These are phyloP conservation scores for Eumaeus atala DNA, from an alignment of 1,140 invertebrate species.

Conservation along the genomic window DNA sequence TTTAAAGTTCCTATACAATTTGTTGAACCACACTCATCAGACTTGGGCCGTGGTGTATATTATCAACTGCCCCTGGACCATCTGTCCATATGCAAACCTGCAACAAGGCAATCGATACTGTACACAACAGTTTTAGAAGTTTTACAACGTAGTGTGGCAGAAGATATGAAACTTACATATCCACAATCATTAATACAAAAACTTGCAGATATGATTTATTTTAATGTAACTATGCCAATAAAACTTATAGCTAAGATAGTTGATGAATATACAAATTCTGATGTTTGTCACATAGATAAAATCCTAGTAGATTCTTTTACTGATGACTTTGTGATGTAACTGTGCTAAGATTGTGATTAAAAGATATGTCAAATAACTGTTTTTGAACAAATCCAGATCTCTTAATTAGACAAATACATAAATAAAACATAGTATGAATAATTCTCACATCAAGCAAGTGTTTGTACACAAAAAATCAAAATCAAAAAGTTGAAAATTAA, in stretches of 20 bases:
- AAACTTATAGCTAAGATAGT: slow-evolving; percentile 32
- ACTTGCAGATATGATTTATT: slow-evolving; percentile 28
- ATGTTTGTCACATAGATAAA: slow-evolving; percentile 23
- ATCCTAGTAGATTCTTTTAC: slow-evolving; percentile 38
- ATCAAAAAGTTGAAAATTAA: too few species aligned
- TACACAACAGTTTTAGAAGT: slow-evolving; percentile 61
- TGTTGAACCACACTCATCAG: slow-evolving; percentile 81
- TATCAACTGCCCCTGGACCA: slow-evolving; percentile 84
- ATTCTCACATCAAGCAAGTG: too few species aligned
- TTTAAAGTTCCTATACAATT: slow-evolving; percentile 78
- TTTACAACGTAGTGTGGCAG: slow-evolving; percentile 35
- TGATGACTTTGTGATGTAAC: slow-evolving; percentile 29
- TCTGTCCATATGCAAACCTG: slow-evolving; percentile 87
- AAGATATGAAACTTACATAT: slow-evolving; percentile 35
- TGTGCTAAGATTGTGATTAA: background rate
- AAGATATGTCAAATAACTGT: too few species aligned
- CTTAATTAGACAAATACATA: too few species aligned
- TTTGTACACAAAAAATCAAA: too few species aligned
- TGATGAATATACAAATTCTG: slow-evolving; percentile 33
- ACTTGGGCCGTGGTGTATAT: slow-evolving; percentile 84
- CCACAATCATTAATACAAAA: slow-evolving; percentile 31
- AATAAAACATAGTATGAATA: too few species aligned
- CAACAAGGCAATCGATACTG: slow-evolving; percentile 74
- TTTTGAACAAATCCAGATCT: too few species aligned
- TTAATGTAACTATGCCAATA: slow-evolving; percentile 22